Base-by-base conservation (phyloP, 2,888 invertebrate genomes). In the Cancer borealis region DNA sequence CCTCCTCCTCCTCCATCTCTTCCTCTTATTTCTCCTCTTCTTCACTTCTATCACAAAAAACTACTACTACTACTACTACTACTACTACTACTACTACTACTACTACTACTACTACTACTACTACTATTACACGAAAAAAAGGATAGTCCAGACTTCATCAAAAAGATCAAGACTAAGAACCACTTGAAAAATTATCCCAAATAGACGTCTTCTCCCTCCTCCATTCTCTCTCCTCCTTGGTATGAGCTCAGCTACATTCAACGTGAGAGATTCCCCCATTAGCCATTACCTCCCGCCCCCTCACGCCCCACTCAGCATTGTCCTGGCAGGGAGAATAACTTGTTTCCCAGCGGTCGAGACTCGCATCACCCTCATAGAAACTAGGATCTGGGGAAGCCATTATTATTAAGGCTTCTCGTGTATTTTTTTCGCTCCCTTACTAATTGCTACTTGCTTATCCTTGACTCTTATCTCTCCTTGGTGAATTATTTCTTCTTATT, bases 211-310 rank as follows among this genome's bases (percentile, higher is more conserved):
- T 66, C 66, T 66, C 66, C 5, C 66, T 66, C 66, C 66, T 66
- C 66, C 66, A 66, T 66, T 66, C 66, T 66, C 66, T n/a, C 66
- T 66, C n/a, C 66, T n/a, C n/a, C 66, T 21, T 21, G n/a, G 66
- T 66, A n/a, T 66, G 66, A 66, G n/a, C 66, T 66, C 66, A 66
- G 66, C 66, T 66, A 66, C 66, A 66, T 66, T 66, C n/a, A n/a
- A 66, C 66, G 66, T 66, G 66, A 66, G 66, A 66, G 66, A 66
- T 66, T 66, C 66, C n/a, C 66, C 66, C 66, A n/a, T 66, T 66
- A n/a, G 66, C 66, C 66, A 66, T 79, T 79, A 79, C 30, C 79
- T 79, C 79, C 79, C 66, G 66, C 66, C 79, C 79, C 30, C 79
- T 79, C 79, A 30, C 30, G 79, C 79, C 30, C 30, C 79, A n/a